Evolutionary conservation across 2,113 vertebrate genomes (phyloP).

Genomic region (Todiramphus chloris): DNA sequence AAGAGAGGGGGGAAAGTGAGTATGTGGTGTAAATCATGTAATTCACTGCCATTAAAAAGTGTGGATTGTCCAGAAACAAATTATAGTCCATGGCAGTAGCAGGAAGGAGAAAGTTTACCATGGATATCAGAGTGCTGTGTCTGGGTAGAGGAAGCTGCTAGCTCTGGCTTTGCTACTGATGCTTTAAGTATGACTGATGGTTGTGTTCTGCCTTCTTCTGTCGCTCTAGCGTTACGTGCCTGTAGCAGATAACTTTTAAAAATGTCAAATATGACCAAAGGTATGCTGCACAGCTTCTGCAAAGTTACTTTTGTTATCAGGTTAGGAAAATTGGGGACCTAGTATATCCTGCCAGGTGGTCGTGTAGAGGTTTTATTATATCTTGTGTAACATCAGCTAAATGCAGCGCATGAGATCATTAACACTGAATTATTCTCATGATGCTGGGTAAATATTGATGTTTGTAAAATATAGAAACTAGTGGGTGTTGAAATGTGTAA

Average conservation of each 20-base stretch:
- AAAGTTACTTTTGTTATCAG: not conserved
- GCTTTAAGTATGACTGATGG: not conserved
- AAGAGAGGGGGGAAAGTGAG: not conserved
- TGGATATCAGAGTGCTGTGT: not conserved
- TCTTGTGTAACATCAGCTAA: not conserved
- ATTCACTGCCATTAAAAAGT: not conserved
- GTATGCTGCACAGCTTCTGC: not conserved
- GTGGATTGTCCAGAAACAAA: not conserved
- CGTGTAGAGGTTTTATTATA: not conserved
- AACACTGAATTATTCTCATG: not conserved
- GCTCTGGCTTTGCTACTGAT: not conserved
- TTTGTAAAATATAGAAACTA: not conserved
- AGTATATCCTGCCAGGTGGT: accelerated
- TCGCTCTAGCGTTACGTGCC: not conserved
- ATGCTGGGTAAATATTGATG: not conserved
- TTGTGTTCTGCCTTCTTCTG: not conserved
- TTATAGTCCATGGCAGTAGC: not conserved
- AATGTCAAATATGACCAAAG: not conserved
- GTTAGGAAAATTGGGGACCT: not conserved
- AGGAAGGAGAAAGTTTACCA: accelerated
- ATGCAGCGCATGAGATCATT: not conserved
- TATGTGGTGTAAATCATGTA: accelerated
- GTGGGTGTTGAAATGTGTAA: not conserved
- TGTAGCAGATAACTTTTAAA: not conserved
- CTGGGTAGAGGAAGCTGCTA: not conserved